Evolutionary conservation across 2,113 vertebrate species (phyloP).

Genomic region (Emydura subglobosa): DNA sequence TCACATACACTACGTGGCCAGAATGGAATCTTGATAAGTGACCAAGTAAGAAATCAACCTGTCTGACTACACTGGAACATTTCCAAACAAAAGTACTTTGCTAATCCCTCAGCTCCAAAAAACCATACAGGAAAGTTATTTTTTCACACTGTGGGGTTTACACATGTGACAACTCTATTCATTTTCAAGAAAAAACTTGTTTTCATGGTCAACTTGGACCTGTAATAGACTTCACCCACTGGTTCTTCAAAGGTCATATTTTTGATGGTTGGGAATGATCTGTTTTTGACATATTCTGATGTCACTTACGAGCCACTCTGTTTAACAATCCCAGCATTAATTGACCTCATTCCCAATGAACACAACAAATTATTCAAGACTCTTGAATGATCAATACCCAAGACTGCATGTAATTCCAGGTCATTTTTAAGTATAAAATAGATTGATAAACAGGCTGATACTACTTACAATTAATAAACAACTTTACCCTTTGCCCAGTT

Average conservation of each 20-base stretch:
- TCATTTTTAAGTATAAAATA: not conserved
- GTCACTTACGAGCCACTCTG: conserved; percentile 35
- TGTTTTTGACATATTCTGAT: conserved; percentile 31
- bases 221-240: conserved; percentile 25
- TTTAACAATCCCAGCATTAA: not conserved
- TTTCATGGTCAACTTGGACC: conserved; percentile 30
- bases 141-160: not conserved
- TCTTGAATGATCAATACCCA: not conserved
- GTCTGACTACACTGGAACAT: conserved; percentile 48
- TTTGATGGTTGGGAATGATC: not conserved
- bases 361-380: not conserved
- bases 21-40: conserved; percentile 43
- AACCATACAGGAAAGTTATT: not conserved
- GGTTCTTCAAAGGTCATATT: conserved; percentile 2
- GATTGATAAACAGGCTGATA: not conserved
- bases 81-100: conserved; percentile 27
- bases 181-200: conserved; percentile 16
- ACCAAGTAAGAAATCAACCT: conserved; percentile 1
- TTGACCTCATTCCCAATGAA: not conserved
- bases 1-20: conserved; percentile 52
- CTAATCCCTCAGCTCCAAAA: not conserved
- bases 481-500: not conserved
- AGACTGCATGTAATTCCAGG: not conserved
- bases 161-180: not conserved
- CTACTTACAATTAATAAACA: not conserved